Evolutionary conservation across 1,140 invertebrate genomes (phyloP), one percentile per base, ranked within the genome.

Genomic region (Ectropis grisescens): DNA sequence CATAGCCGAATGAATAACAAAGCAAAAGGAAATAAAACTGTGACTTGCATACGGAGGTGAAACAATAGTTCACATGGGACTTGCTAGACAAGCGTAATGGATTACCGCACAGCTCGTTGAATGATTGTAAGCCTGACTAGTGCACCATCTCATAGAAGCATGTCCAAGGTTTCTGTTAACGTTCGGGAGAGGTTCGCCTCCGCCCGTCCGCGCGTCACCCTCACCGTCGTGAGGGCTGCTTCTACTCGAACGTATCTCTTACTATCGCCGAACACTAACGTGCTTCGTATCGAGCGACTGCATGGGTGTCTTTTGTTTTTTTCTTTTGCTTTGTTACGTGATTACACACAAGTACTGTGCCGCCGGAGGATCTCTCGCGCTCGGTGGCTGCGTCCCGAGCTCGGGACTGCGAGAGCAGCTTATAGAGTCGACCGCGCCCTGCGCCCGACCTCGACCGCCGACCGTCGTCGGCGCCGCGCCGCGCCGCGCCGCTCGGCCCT

Each of bases 251-350:
- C 50, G 53, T 56, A 52, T 59, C 58, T 58, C 52, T 60, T 26
- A 43, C 37, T 56, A 46, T 42, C 42, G 51, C 47, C 41, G 38
- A 47, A 52, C 32, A 48, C 52, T 48, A 58, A 60, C 51, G 49
- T 57, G 67, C 67, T 70, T 69, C 46, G 56, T 56, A 58, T 58
- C 46, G 66, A 55, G 42, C 56, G 51, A 52, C 51, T 69, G 72
- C 76, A 78, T 81, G 76, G 51, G 44, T 76, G 71, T 62, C 52
- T 78, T 72, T 70, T 81, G 47, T 76, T 72, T 78, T n/a, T 19
- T 81, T 76, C 71, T 78, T 81, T 81, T 81, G 76, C 76, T 81
- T 81, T 81, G 76, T 81, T 81, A 76, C 58, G 71, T 80, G 67
- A 60, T 51, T 26, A 53, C 37, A 55, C 53, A 74, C 62, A 57